Evolutionary conservation across 2,888 invertebrate species (phyloP).

Genomic region (Corythucha ciliata): DNA sequence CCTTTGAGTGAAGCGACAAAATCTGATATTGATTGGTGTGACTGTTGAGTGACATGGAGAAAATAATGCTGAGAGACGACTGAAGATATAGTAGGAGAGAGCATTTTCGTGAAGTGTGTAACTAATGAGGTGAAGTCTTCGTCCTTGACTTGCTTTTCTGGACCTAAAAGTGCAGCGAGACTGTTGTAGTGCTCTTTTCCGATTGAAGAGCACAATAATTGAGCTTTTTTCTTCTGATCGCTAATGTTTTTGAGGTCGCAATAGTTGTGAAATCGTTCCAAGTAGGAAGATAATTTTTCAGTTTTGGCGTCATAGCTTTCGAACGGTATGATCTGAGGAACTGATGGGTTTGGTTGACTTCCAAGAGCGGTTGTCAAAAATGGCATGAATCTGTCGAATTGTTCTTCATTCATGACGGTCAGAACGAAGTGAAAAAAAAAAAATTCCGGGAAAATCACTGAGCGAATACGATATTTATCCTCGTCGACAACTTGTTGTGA

Average conservation of each 20-base stretch:
- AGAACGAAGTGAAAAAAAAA: too few species aligned
- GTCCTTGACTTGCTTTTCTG: not conserved
- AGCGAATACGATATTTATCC: too few species aligned
- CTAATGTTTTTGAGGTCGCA: conserved; percentile 15
- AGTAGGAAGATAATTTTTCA: too few species aligned
- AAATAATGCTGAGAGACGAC: conserved; percentile 23
- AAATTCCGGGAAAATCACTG: too few species aligned
- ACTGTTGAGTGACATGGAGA: conserved; percentile 14
- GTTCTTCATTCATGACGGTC: too few species aligned
- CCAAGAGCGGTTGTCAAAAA: too few species aligned
- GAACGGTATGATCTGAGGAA: too few species aligned
- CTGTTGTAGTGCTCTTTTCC: conserved; percentile 11
- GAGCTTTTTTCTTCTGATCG: conserved; percentile 12
- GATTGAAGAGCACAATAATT: conserved; percentile 9
- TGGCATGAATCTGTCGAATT: too few species aligned
- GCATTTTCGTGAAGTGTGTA: not conserved
- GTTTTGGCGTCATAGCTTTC: too few species aligned
- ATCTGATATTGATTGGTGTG: conserved; percentile 15
- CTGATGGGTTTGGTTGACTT: too few species aligned
- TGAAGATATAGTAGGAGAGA: conserved; percentile 9
- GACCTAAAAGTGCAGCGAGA: conserved; percentile 9
- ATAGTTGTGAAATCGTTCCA: too few species aligned
- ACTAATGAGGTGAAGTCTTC: not conserved
- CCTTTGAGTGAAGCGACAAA: conserved; percentile 14
- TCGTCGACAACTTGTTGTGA: too few species aligned